phyloP scores from a whole-genome alignment of 2,888 invertebrate genomes.

The Thymelicus sylvestris region DNA sequence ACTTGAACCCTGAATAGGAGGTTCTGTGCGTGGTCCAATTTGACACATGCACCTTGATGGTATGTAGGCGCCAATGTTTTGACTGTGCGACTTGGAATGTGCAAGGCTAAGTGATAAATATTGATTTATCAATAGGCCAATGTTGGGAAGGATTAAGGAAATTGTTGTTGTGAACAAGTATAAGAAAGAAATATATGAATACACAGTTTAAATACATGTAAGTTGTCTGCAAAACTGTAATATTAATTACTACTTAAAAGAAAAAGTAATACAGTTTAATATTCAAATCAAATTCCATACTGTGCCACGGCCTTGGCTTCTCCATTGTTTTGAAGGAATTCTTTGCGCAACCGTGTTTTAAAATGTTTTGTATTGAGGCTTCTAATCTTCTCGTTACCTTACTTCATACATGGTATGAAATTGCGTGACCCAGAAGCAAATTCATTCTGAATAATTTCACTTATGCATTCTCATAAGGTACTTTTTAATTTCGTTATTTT shows the following conservation, averaged over 20 bases:
- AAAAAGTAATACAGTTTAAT: constrained; percentile 1
- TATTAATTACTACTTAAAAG: neutral
- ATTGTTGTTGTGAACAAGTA: constrained; percentile 20
- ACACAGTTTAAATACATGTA: neutral
- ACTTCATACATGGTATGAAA: neutral
- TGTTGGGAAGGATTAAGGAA: neutral
- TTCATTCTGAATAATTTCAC: neutral
- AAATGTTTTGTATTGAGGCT: constrained; percentile 4
- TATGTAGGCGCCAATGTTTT: constrained; percentile 35
- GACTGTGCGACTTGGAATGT: constrained; percentile 24
- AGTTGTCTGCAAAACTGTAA: neutral
- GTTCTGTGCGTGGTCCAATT: constrained; percentile 50
- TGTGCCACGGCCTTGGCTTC: constrained; percentile 35
- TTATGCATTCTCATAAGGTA: neutral
- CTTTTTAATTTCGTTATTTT: neutral
- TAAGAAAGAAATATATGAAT: neutral
- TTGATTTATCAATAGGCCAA: constrained; percentile 13
- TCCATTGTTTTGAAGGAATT: constrained; percentile 40
- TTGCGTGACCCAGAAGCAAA: neutral
- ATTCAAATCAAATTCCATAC: constrained; percentile 33
- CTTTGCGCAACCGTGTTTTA: constrained; percentile 22
- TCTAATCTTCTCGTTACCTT: neutral
- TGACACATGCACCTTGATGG: constrained; percentile 29
- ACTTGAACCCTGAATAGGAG: constrained; percentile 52
- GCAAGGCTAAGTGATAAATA: constrained; percentile 24